A percentile compares a stretch with the other conserved stretches of the same genome.
These are phyloP conservation scores for Eupithecia vulgata DNA, from an alignment of 2,888 invertebrate genomes.

Conservation along the genomic window DNA sequence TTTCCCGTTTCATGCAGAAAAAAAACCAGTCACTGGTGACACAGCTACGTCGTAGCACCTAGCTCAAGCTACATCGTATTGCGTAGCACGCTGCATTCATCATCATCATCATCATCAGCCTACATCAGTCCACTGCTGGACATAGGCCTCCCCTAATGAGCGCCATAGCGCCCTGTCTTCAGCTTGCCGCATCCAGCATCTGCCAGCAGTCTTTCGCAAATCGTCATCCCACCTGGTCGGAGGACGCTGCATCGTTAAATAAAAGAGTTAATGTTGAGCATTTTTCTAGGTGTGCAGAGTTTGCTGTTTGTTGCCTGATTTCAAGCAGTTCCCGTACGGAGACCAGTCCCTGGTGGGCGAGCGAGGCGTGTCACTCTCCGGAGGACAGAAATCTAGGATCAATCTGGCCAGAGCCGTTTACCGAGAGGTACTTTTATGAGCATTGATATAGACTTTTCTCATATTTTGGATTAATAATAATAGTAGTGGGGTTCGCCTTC, in stretches of 20 bases:
- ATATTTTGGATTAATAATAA: too few species aligned
- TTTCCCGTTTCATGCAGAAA: too few species aligned
- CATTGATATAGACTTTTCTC: background rate
- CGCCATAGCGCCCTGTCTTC: too few species aligned
- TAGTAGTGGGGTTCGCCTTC: too few species aligned
- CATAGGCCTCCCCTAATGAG: too few species aligned
- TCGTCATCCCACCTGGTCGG: too few species aligned
- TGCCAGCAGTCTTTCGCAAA: too few species aligned
- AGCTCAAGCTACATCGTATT: background rate
- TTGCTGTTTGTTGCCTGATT: slow-evolving; percentile 87
- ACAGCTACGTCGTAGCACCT: background rate
- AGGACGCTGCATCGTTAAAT: too few species aligned
- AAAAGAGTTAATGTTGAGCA: background rate
- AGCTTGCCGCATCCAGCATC: too few species aligned
- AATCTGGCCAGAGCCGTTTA: slow-evolving; percentile 91
- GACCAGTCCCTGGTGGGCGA: slow-evolving; percentile 93
- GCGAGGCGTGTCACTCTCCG: slow-evolving; percentile 91
- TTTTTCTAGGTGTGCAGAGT: slow-evolving; percentile 83
- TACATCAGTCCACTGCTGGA: too few species aligned
- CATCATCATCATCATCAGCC: too few species aligned
- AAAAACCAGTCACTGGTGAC: too few species aligned
- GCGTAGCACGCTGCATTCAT: background rate
- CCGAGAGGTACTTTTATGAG: slow-evolving; percentile 80
- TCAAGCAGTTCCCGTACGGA: slow-evolving; percentile 89
- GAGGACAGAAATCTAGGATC: slow-evolving; percentile 92